Evolutionary conservation across 2,888 invertebrate genomes (phyloP).

Genomic region (Chrysomela aeneicollis): DNA sequence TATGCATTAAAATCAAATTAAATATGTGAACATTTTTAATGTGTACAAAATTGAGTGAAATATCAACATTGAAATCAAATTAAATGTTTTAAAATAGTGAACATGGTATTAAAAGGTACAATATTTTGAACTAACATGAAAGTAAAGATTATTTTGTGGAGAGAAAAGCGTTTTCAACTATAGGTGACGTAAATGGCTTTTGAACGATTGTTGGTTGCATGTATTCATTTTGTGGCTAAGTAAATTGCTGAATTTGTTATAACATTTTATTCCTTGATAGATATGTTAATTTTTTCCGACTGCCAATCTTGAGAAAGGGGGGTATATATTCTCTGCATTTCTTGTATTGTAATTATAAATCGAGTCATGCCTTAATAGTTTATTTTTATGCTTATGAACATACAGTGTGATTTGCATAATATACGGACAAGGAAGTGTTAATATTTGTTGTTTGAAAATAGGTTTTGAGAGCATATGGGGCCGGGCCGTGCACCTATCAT

Average conservation of each 20-base stretch:
- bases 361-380: background rate
- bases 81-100: background rate
- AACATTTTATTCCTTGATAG: conserved; percentile 3
- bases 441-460: background rate
- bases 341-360: background rate
- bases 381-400: background rate
- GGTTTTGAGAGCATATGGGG: background rate
- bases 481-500: background rate
- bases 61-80: too few relatives aligned
- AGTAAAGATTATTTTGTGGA: background rate
- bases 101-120: background rate
- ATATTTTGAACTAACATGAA: background rate
- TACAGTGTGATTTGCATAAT: background rate
- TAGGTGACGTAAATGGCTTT: too few relatives aligned
- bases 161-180: conserved; percentile 6
- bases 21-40: too few relatives aligned
- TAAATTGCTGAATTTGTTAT: background rate
- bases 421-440: background rate
- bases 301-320: background rate
- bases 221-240: background rate
- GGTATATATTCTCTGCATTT: background rate
- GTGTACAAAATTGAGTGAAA: background rate
- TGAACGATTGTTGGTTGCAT: too few relatives aligned
- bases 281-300: background rate
- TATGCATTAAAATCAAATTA: background rate